Evolutionary conservation across 1,140 invertebrate genomes (phyloP).

Genomic region (Hormaphis cornu): DNA sequence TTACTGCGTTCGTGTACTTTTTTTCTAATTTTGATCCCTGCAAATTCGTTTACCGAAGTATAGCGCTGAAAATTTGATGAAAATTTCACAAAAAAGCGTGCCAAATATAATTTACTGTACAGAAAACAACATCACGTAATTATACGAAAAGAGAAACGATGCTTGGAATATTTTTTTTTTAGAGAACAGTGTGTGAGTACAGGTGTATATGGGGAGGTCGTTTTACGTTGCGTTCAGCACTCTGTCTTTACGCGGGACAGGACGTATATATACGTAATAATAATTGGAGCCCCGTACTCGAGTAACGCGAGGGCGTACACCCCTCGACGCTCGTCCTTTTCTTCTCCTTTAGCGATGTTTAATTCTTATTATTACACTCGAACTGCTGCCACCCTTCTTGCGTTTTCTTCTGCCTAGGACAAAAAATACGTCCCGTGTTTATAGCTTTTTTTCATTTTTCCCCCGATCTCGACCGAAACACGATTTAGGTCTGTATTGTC

Average conservation of each 20-base stretch:
- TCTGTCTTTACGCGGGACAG: slow-evolving; percentile 10
- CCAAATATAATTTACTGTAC: no score
- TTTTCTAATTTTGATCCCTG: no score
- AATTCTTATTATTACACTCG: slow-evolving; percentile 13
- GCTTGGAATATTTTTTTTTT: no score
- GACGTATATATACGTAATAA: no score
- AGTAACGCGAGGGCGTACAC: not conserved
- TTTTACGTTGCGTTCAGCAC: slow-evolving; percentile 19
- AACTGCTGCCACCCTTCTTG: not conserved
- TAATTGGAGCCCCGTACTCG: not conserved
- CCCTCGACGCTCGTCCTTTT: no score
- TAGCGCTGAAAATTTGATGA: no score
- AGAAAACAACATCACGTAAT: no score
- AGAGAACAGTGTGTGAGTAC: not conserved
- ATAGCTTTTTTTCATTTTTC: not conserved
- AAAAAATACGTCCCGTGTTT: not conserved
- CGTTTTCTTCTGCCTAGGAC: not conserved
- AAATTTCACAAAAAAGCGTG: no score
- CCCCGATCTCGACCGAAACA: no score
- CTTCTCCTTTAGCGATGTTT: not conserved
- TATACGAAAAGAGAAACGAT: not conserved
- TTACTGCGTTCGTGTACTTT: no score
- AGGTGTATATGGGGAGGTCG: not conserved
- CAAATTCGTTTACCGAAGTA: no score
- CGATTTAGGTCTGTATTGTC: not conserved